Base-by-base conservation (phyloP, 2,888 invertebrate genomes). In the Ichneumoninae sp. region DNA sequence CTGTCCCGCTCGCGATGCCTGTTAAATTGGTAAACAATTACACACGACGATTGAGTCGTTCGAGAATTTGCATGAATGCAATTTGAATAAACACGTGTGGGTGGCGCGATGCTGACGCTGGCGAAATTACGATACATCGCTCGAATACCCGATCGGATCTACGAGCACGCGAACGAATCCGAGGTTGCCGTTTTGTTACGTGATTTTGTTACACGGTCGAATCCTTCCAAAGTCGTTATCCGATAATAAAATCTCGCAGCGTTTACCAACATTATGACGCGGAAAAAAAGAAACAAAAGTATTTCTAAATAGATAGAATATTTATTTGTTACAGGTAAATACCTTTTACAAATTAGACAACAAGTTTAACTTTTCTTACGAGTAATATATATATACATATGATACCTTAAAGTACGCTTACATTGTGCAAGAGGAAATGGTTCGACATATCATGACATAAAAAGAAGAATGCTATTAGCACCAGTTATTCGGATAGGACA, bases 11-110 rank as follows among this genome's bases (percentile, higher is more conserved):
- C 22, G 36, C 40, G 33, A 22, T 36, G 4, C 5, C 47, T 10
- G 71, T 30, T 22, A 62, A 79, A 60, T 60, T 50, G 62, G 30
- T 70, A 76, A 79, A 70, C 16, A 62, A 79, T 79, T 57, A 57
- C 36, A 36, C 44, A 1, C 19, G 69, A 26, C 33, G 13, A 44
- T 66, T 68, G 40, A 8, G 36, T 19, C 60, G 50, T 19, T 69
- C 36, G n/a, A 47, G 44, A 8, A 40, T 68, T 69, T 33, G 54
- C 54, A 36, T 22, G 22, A 57, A 71, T 40, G 30, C 70, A 52
- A 22, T 60, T 65, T 54, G 65, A 57, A 76, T 70, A 70, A 70
- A 81, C 70, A 65, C 57, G 44, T 36, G 52, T 76, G 36, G 68
- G 75, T 65, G 30, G 36, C 52, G 36, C 40, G 65, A 66, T 54